Base-by-base conservation (phyloP, 2,113 vertebrate species). In the Sander lucioperca region DNA sequence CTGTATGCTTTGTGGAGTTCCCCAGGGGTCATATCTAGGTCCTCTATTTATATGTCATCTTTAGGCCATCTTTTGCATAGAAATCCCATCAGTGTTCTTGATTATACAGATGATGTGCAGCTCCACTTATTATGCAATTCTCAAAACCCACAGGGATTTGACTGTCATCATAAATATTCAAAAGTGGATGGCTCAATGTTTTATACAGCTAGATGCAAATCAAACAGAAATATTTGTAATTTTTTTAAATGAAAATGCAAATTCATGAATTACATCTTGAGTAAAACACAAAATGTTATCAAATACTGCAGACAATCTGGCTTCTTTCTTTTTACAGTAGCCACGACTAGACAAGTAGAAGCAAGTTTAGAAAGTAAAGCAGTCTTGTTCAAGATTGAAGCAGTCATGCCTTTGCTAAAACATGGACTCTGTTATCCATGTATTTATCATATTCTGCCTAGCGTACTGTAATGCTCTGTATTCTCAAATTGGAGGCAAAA, bases 71-170 rank as follows among this genome's bases (percentile, higher is more conserved):
- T 30, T 50, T 54, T 54, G 43, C 36, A 65, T 43, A 67, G 45
- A 50, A 12, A 68, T 56, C 50, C 18, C 57, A 63, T 57, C 64
- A 66, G 9, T 84, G 48, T 68, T 79, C 84, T 74, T 58, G 70
- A 65, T 80, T 80, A 82, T 88, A 83, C 36, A 81, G 83, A 82
- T 83, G 50, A 72, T 59, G 73, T 80, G 30, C 74, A 80, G 47
- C 75, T 74, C 25, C 25, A 64, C 15, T 65, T 79, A 79, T 88
- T 88, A 73, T 86, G 58, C 74, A 79, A 77, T 69, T 64, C 54
- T 74, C 56, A 57, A 76, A 71, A 43, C 54, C 72, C 67, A 82
- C 36, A 66, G 83, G 80, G 77, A 71, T 64, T 74, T 75, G 27
- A 56, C 62, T 33, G 65, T 72, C 69, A 83, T 82, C 64, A 85